These are phyloP conservation scores for Hyla sarda DNA, from an alignment of 2,113 vertebrate genomes.

Conservation along the genomic window DNA sequence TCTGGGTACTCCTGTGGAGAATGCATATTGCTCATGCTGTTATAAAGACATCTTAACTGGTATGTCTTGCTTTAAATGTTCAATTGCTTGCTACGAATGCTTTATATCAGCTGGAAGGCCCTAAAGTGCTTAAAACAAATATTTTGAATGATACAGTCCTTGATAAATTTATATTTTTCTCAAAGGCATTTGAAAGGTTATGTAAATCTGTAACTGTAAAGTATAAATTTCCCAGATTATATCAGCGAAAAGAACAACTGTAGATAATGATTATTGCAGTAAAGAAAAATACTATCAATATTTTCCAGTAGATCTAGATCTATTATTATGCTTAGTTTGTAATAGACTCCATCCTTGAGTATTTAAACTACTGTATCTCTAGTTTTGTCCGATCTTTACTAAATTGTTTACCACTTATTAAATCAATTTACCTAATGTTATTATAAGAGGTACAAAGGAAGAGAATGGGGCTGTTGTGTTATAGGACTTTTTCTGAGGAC, in stretches of 20 bases:
- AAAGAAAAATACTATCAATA: neutral
- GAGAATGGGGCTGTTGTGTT: neutral
- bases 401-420: neutral
- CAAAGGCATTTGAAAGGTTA: constrained; percentile 59
- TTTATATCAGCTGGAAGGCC: constrained; percentile 58
- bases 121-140: constrained; percentile 57
- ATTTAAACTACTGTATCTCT: neutral
- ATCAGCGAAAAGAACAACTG: neutral
- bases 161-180: constrained; percentile 55
- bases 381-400: neutral
- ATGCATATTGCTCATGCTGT: constrained; percentile 59
- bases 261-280: neutral
- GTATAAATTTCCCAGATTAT: constrained; percentile 67
- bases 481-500: constrained; percentile 9
- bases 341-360: neutral
- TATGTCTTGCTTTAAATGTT: constrained; percentile 60
- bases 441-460: neutral
- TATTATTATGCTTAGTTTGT: neutral
- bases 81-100: constrained; percentile 55
- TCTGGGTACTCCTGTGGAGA: constrained; percentile 56
- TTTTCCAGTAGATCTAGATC: neutral
- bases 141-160: constrained; percentile 54
- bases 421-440: neutral
- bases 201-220: constrained; percentile 33
- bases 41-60: constrained; percentile 60